Percentiles rank a stretch among this genome's conserved stretches.
Evolutionary conservation across 2,888 invertebrate genomes (phyloP).

Genomic region (Synanthedon vespiformis): DNA sequence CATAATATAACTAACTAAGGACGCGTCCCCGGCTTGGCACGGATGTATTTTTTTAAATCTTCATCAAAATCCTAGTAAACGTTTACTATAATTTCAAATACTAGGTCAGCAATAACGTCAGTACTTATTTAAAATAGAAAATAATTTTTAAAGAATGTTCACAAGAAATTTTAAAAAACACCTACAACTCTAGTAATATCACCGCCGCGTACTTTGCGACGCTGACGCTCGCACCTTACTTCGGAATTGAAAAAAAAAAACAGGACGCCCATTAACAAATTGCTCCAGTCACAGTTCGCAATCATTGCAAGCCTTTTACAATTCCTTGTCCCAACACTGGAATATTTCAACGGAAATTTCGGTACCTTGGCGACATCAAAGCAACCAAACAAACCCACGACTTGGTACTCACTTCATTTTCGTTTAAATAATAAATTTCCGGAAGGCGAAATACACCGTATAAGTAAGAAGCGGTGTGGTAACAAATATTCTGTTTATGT

Average conservation of each 20-base stretch:
- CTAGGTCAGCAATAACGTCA: too few species aligned
- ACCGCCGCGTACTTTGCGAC: neutral
- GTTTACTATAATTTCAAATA: too few species aligned
- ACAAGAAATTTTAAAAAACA: too few species aligned
- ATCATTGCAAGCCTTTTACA: constrained; percentile 4
- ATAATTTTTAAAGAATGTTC: too few species aligned
- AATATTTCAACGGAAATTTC: constrained; percentile 3
- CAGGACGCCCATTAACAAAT: constrained; percentile 7
- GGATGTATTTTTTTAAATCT: too few species aligned
- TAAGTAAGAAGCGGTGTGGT: neutral
- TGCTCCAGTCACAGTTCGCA: constrained; percentile 5
- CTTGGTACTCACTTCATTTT: constrained; percentile 14
- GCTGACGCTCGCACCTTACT: neutral
- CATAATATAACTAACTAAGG: too few species aligned
- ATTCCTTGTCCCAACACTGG: neutral
- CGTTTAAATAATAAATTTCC: constrained; percentile 18
- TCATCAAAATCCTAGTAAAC: too few species aligned
- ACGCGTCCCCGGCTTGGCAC: too few species aligned
- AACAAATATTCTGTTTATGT: neutral
- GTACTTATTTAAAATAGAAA: too few species aligned
- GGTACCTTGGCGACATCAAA: constrained; percentile 11
- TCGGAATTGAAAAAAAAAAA: neutral
- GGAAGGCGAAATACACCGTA: neutral
- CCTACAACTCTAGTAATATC: too few species aligned
- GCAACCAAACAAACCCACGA: constrained; percentile 7